Evolutionary conservation across 2,888 invertebrate species (phyloP), one percentile per base, ranked within the genome.

Genomic region (Molorchus minor): DNA sequence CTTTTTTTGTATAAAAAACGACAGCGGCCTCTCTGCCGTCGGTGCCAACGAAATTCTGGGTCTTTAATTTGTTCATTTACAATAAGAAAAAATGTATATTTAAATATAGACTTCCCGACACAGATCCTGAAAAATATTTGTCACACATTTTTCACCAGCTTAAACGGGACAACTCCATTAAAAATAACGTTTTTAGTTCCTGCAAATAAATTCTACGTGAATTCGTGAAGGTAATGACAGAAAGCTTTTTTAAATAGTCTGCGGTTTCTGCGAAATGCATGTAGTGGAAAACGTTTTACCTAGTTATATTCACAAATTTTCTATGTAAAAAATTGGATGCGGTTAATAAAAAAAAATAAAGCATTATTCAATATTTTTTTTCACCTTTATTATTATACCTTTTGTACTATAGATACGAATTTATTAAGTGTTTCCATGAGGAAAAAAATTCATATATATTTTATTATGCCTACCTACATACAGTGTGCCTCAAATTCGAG

Each of bases 31-130:
- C 8, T 8, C 25, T 3, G 25, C 35, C 21, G 33, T 19, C 25
- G 15, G 38, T 20, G 13, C 21, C 35, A 13, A 36, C 20, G 36
- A 47, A 36, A 47, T 15, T 30, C 35, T 17, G 5, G 38, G n/a
- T n/a, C 13, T 20, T 13, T 16, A 21, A 49, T 38, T 38, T 49
- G 49, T 49, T 25, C 10, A 25, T 38, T 15, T 16, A 30, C 40
- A 41, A 30, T 52, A 40, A 52, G 41, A 41, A 52, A 52, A 52
- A 52, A 41, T 40, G 21, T 41, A 20, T 16, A 16, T 40, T 52
- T 52, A 52, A 52, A 30, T 52, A 41, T 52, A 52, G 29, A 41
- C 51, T 41, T 52, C 41, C 41, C 51, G 41, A 17, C 41, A 52
- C 21, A 25, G 29, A 45, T 17, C 30, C 30, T 8, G 30, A 45